These are phyloP conservation scores for Oncorhynchus clarkii DNA, from an alignment of 2,113 vertebrate genomes.

Conservation along the genomic window DNA sequence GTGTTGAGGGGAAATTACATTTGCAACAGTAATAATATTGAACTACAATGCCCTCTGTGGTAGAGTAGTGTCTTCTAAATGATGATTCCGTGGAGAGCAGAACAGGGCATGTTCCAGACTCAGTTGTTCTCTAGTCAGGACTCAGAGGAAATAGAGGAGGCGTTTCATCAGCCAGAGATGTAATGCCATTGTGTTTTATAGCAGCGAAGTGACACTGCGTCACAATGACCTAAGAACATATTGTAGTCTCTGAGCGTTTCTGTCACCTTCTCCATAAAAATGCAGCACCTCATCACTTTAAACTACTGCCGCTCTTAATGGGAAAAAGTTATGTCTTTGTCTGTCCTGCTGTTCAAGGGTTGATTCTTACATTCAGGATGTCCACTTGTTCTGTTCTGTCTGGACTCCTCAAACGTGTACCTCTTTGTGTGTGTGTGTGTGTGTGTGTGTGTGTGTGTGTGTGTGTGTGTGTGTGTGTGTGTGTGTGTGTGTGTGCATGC, in stretches of 20 bases:
- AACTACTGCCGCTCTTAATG: not conserved
- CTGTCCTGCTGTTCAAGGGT: not conserved
- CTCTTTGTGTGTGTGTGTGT: not conserved
- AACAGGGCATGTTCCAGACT: not conserved
- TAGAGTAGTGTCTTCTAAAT: slow-evolving; percentile 34
- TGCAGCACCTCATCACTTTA: not conserved
- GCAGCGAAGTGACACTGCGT: slow-evolving; percentile 13
- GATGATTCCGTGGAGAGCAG: slow-evolving; percentile 16
- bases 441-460: not conserved
- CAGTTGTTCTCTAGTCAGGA: not conserved
- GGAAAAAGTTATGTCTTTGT: not conserved
- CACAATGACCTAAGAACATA: slow-evolving; percentile 7
- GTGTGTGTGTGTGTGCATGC: not conserved
- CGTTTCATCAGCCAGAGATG: not conserved
- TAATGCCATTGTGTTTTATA: slow-evolving; percentile 23
- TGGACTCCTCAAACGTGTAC: not conserved
- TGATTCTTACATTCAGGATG: not conserved
- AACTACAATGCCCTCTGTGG: slow-evolving; percentile 26
- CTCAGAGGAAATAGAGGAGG: not conserved
- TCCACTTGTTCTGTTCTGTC: not conserved
- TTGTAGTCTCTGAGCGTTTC: slow-evolving; percentile 1
- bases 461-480: slow-evolving; percentile 4
- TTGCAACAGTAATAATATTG: slow-evolving; percentile 46
- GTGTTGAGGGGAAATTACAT: slow-evolving; percentile 32
- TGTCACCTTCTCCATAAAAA: slow-evolving; percentile 12